phyloP scores from a whole-genome alignment of 2,113 vertebrate genomes.

The Prinia subflava region DNA sequence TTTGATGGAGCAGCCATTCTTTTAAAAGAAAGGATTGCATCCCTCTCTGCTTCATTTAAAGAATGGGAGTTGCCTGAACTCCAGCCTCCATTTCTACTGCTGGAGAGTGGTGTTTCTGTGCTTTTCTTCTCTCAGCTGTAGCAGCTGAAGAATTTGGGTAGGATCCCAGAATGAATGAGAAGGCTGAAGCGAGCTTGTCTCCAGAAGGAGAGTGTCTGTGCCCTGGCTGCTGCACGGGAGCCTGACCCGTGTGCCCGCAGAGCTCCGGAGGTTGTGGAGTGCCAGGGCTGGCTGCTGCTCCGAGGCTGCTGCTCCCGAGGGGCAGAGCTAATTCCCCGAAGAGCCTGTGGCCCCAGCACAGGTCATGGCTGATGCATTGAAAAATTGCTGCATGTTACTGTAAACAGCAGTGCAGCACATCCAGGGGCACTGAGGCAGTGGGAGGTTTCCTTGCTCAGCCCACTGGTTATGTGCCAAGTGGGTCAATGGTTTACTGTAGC shows the following conservation, averaged over 20 bases:
- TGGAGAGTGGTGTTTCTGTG: background rate
- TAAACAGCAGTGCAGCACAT: background rate
- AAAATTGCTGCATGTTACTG: background rate
- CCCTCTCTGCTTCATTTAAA: background rate
- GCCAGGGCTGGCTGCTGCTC: background rate
- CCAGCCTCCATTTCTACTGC: background rate
- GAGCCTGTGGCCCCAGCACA: background rate
- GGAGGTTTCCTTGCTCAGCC: background rate
- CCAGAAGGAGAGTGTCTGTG: background rate
- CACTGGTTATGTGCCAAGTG: accelerated
- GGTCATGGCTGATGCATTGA: background rate
- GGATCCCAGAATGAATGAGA: background rate
- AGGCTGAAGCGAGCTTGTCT: background rate
- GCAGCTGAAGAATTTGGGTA: background rate
- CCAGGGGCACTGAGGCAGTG: background rate
- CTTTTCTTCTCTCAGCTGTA: background rate
- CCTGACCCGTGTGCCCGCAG: accelerated
- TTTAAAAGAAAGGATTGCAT: background rate
- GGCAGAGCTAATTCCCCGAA: background rate
- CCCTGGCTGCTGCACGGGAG: background rate
- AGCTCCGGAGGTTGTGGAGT: background rate
- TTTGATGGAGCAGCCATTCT: background rate
- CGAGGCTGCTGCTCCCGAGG: accelerated
- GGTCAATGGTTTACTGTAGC: background rate
- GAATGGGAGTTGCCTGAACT: background rate